phyloP scores from a whole-genome alignment of 2,797 vertebrate species.

The Phrynocephalus vlangalii region DNA sequence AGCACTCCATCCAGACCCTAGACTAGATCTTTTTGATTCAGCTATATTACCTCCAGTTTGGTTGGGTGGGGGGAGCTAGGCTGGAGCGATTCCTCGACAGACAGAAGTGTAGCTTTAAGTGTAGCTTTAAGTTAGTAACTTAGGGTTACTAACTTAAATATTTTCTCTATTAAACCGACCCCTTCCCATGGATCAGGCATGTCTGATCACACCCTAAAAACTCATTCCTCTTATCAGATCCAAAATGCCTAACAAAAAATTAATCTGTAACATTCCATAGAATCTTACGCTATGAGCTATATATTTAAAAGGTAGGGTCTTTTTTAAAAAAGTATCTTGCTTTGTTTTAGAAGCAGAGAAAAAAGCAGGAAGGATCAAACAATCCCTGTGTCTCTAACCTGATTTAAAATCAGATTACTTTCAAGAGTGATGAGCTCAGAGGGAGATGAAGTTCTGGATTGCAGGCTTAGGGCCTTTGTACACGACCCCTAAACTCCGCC shows the following conservation, averaged over 20 bases:
- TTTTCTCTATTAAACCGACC: no score
- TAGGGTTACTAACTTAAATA: no score
- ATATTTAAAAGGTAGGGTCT: constrained; percentile 21
- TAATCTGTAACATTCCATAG: constrained; percentile 19
- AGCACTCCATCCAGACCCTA: no score
- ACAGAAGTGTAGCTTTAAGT: no score
- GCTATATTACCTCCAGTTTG: no score
- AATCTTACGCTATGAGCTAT: constrained; percentile 5
- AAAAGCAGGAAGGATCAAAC: neutral
- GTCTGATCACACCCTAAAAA: no score
- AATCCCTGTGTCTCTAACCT: neutral
- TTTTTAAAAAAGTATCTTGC: neutral
- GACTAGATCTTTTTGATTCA: no score
- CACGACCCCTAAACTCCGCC: no score
- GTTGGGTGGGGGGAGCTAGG: no score
- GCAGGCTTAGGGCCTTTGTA: neutral
- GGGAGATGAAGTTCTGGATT: neutral
- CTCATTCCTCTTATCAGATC: neutral
- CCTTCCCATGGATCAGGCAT: no score
- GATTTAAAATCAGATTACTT: neutral
- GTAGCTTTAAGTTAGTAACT: no score
- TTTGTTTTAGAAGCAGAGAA: neutral
- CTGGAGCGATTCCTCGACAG: no score
- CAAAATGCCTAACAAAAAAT: constrained; percentile 1
- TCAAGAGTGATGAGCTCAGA: neutral